phyloP scores from a whole-genome alignment of 2,888 invertebrate genomes.

The Cartodere bifasciata region DNA sequence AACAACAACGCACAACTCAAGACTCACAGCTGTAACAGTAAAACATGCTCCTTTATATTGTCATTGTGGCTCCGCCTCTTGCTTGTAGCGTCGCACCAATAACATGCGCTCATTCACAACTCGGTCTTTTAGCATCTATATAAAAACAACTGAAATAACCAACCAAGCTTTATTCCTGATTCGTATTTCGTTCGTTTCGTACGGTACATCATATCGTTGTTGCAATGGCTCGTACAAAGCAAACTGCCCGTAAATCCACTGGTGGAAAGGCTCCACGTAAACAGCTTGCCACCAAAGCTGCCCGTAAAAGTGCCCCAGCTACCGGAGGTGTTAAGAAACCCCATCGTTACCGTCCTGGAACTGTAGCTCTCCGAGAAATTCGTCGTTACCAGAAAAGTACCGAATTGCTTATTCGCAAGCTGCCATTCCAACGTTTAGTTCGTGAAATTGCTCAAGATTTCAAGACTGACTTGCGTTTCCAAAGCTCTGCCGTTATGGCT shows the following conservation, averaged over 20 bases:
- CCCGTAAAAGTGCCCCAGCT: constrained; percentile 7
- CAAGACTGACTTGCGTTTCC: constrained; percentile 84
- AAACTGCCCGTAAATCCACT: constrained; percentile 6
- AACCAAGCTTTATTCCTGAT: too few species aligned
- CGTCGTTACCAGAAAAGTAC: constrained; percentile 51
- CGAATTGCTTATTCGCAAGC: constrained; percentile 48
- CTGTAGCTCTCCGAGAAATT: constrained; percentile 26
- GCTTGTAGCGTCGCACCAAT: too few species aligned
- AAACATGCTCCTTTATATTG: too few species aligned
- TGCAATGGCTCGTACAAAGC: constrained; percentile 7
- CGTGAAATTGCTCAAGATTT: constrained; percentile 90
- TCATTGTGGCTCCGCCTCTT: too few species aligned
- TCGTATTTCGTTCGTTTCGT: too few species aligned
- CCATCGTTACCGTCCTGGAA: constrained; percentile 14
- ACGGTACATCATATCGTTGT: too few species aligned
- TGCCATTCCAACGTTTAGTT: constrained; percentile 84
- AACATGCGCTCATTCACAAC: too few species aligned
- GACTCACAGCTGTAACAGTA: too few species aligned
- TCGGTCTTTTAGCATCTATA: too few species aligned
- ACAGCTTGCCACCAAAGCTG: constrained; percentile 37
- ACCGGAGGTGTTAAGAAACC: constrained; percentile 9
- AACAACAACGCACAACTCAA: too few species aligned
- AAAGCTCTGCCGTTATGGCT: constrained; percentile 37
- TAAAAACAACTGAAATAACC: too few species aligned
- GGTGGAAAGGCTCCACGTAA: constrained; percentile 47